These are phyloP conservation scores for Cephalotes varians DNA, from an alignment of 2,888 invertebrate species.

Conservation along the genomic window DNA sequence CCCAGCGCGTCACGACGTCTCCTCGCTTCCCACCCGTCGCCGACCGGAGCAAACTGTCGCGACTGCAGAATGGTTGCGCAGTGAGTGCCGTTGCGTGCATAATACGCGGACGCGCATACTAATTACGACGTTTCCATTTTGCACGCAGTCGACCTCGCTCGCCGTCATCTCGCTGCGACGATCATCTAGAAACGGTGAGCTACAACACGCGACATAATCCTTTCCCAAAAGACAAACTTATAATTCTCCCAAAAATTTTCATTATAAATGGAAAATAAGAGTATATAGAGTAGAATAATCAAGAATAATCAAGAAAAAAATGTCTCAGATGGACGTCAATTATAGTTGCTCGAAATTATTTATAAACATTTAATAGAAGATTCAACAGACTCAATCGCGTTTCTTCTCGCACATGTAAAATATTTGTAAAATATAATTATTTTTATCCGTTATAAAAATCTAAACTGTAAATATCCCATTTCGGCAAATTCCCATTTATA, in stretches of 20 bases:
- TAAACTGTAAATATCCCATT: not conserved
- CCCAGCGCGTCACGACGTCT: constrained; percentile 86
- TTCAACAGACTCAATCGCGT: not conserved
- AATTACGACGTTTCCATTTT: constrained; percentile 84
- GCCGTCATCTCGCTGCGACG: constrained; percentile 24
- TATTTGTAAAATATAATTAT: not conserved
- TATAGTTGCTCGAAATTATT: not conserved
- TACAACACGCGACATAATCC: not conserved
- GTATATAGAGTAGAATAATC: too few species aligned
- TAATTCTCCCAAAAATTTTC: not conserved
- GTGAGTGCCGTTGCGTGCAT: constrained; percentile 81
- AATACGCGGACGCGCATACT: constrained; percentile 85
- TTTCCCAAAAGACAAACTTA: not conserved
- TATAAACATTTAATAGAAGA: not conserved
- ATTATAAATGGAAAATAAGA: not conserved
- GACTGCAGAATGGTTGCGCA: constrained; percentile 62
- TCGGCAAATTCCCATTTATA: not conserved
- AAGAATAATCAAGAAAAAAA: not conserved
- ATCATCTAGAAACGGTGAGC: not conserved
- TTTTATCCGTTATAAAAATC: not conserved
- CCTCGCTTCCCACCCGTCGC: constrained; percentile 48
- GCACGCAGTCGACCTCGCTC: constrained; percentile 59
- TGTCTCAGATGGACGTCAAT: not conserved
- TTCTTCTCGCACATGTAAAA: not conserved
- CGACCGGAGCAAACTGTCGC: constrained; percentile 1